Evolutionary conservation across 2,797 vertebrate species (phyloP), one percentile per base, ranked within the genome.

Genomic region (Coregonus suidteri): DNA sequence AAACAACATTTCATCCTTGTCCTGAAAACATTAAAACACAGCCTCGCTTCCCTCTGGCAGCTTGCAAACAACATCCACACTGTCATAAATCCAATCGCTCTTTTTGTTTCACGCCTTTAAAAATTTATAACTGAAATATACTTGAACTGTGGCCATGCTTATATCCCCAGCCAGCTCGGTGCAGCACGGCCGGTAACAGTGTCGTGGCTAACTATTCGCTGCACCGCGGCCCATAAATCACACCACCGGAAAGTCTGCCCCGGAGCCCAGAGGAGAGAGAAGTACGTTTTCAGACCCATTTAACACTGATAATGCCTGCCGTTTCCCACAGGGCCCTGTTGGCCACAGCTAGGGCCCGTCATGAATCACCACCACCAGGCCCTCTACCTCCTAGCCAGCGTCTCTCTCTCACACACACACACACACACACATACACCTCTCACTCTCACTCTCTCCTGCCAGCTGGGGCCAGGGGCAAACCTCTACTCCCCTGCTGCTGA

Each of bases 101-200:
- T 88, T 88, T 90, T 90, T 90, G 82, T 86, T 81, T 82, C 54
- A 77, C 81, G 83, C 90, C 84, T 88, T 80, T 77, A 62, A 37
- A 65, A 91, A 91, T 93, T 90, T 93, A 92, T 86, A 69, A 83
- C 83, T 73, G 87, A 90, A 90, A 91, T 91, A 92, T 92, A 92
- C 75, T 85, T 91, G 90, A 93, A 88, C 85, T 89, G 88, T 87
- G 88, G 91, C 89, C 86, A 87, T 90, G 88, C 87, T 89, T 86
- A 87, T 84, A 90, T 87, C 81, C 78, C 16, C 41, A 11, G 41
- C 41, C 41, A 47, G 9, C 41, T 47, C 41, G 2, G 41, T 13
- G 41, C 9, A 9, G 41, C 41, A 86, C 84, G 52, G 75, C 81
- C 37, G 79, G 83, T 82, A 89, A 86, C 82, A 81, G 11, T 9